A percentile compares a stretch with the other conserved stretches of the same genome.
Conservation (phyloP, 2,888 invertebrate genomes). For the Scaptomyza cyrtandrae region DNA sequence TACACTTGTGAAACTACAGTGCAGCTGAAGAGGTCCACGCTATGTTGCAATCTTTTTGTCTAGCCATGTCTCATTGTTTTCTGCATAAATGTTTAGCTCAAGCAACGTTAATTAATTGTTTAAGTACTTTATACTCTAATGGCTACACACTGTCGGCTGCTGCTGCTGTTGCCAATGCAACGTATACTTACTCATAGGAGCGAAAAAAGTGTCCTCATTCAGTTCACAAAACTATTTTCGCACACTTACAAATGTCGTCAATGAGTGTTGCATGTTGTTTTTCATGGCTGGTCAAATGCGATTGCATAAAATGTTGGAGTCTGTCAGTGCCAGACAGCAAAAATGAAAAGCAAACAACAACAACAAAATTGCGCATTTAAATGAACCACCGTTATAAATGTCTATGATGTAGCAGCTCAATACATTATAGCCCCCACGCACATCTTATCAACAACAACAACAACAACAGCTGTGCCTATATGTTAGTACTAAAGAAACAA, state of each 20-base stretch:
- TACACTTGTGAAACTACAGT: not conserved
- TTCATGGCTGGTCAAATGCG: slow-evolving; percentile 54
- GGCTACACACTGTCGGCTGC: slow-evolving; percentile 33
- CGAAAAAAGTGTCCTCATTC: slow-evolving; percentile 14
- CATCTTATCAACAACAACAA: slow-evolving; percentile 30
- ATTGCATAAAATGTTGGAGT: slow-evolving; percentile 63
- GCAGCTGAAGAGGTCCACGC: slow-evolving; percentile 27
- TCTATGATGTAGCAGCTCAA: not conserved
- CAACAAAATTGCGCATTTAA: slow-evolving; percentile 33
- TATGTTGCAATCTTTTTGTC: slow-evolving; percentile 49
- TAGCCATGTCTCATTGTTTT: slow-evolving; percentile 53
- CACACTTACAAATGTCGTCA: slow-evolving; percentile 74
- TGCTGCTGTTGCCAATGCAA: slow-evolving; percentile 26
- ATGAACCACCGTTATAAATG: slow-evolving; percentile 3
- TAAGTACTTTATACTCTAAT: slow-evolving; percentile 70
- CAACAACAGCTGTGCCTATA: too few relatives aligned
- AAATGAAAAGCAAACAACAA: slow-evolving; percentile 2
- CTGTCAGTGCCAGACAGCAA: slow-evolving; percentile 27
- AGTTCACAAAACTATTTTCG: slow-evolving; percentile 61
- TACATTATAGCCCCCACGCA: not conserved
- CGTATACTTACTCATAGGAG: slow-evolving; percentile 47
- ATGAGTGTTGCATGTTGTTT: slow-evolving; percentile 49
- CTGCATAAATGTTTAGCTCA: slow-evolving; percentile 55
- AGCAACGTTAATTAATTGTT: slow-evolving; percentile 77
- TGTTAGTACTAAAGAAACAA: too few relatives aligned